phyloP scores from a whole-genome alignment of 2,797 vertebrate genomes.

The Benthosema pterotum region DNA sequence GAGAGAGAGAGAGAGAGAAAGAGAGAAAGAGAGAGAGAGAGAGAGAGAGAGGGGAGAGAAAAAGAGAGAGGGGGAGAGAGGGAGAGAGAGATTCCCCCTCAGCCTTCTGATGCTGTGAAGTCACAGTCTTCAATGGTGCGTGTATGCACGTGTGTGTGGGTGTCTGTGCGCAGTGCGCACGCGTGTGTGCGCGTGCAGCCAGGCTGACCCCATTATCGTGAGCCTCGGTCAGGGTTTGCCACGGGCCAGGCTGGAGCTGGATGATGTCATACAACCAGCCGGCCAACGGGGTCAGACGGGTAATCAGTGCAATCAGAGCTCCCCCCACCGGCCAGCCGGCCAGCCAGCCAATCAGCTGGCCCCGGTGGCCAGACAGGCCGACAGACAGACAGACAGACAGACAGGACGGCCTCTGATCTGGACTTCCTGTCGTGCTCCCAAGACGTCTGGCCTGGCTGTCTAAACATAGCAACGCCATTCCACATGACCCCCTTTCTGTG shows the following conservation, averaged over 20 bases:
- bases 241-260: slow-evolving; percentile 25
- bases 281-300: slow-evolving; percentile 22
- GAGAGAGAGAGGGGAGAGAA: background rate
- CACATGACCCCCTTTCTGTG: no score
- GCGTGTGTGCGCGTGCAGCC: background rate
- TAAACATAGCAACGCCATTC: slow-evolving; percentile 43
- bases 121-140: slow-evolving; percentile 28
- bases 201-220: slow-evolving; percentile 47
- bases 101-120: slow-evolving; percentile 25
- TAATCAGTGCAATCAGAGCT: background rate
- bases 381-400: no score
- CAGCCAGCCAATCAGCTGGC: slow-evolving; percentile 1
- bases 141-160: background rate
- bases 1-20: slow-evolving; percentile 2
- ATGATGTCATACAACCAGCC: slow-evolving; percentile 15
- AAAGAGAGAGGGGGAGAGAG: slow-evolving; percentile 8
- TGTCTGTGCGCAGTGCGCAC: background rate
- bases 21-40: slow-evolving; percentile 3
- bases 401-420: background rate
- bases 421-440: slow-evolving; percentile 17
- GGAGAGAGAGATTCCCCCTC: slow-evolving; percentile 13
- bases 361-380: background rate
- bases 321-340: slow-evolving; percentile 2
- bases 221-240: background rate
- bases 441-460: slow-evolving; percentile 36